phyloP scores from a whole-genome alignment of 2,797 vertebrate species.

The Chelon auratus region DNA sequence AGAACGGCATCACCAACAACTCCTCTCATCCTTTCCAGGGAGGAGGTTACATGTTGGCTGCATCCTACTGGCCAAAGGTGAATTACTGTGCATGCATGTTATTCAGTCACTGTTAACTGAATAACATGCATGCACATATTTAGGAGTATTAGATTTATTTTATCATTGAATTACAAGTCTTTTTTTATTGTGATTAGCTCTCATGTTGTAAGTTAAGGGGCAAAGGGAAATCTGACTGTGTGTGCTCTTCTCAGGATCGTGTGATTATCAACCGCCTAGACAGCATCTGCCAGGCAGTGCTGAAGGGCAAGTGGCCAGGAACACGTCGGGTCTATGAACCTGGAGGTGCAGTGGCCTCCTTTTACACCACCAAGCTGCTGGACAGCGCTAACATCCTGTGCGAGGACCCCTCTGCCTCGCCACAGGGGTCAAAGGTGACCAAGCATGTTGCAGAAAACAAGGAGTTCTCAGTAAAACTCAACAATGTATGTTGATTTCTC shows the following conservation, averaged over 20 bases:
- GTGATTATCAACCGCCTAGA: slow-evolving; percentile 99
- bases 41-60: slow-evolving; percentile 95
- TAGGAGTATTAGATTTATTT: background rate
- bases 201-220: background rate
- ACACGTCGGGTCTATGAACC: slow-evolving; percentile 91
- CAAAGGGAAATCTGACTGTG: background rate
- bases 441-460: slow-evolving; percentile 99
- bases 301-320: slow-evolving; percentile 98
- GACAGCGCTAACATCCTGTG: slow-evolving; percentile 89
- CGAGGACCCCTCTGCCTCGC: slow-evolving; percentile 92
- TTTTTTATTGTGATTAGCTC: background rate
- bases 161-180: background rate
- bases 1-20: slow-evolving; percentile 91
- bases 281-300: slow-evolving; percentile 97
- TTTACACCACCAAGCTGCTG: slow-evolving; percentile 98
- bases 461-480: slow-evolving; percentile 99
- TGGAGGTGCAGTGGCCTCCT: slow-evolving; percentile 92
- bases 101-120: background rate
- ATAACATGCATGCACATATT: background rate
- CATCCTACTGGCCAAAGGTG: slow-evolving; percentile 99
- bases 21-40: slow-evolving; percentile 89
- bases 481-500: slow-evolving; percentile 99
- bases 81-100: slow-evolving; percentile 34
- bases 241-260: slow-evolving; percentile 87
- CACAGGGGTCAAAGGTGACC: slow-evolving; percentile 99